Base-by-base conservation (phyloP, 2,888 invertebrate genomes). In the Eledona agricola region DNA sequence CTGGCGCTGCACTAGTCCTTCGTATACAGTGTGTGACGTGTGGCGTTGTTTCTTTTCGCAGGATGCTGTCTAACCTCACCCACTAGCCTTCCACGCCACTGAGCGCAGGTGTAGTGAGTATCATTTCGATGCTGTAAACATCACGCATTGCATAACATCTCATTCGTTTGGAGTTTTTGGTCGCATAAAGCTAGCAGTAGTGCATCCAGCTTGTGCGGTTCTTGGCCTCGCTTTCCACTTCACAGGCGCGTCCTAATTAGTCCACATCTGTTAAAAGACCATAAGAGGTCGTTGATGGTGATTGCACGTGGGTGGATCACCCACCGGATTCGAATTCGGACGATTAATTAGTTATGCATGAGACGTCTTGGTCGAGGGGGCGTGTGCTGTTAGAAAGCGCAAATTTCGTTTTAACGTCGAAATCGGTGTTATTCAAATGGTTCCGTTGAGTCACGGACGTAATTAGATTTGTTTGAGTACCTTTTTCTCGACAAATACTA, bases 41-140 rank as follows among this genome's bases (percentile, higher is more conserved):
- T 52, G 46, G 57, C 51, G 51, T 57, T 55, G 51, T 51, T 57
- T 54, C 51, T 52, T 52, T 57, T 49, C 57, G 55, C 57, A 57
- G 57, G 57, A 50, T 54, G 57, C 57, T 57, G 57, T 53, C 43
- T 57, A 57, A 57, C 57, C 49, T 29, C 22, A 32, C 34, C 45
- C 32, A 31, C 40, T 40, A 50, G 38, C 40, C 52, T 52, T 52
- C 52, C 32, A 46, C 46, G 46, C 46, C 45, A 46, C 26, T 46
- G 46, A 52, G 35, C 32, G 38, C 52, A 45, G 38, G 43, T 52
- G 52, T 38, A 46, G 52, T 52, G 52, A 52, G 52, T 52, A 52
- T 52, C 40, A n/a, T n/a, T n/a, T n/a, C n/a, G n/a, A n/a, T n/a
- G n/a, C n/a, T n/a, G 13, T 45, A 45, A 45, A 34, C 45, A 13